phyloP scores from a whole-genome alignment of 2,113 vertebrate species.

The Panthera uncia region DNA sequence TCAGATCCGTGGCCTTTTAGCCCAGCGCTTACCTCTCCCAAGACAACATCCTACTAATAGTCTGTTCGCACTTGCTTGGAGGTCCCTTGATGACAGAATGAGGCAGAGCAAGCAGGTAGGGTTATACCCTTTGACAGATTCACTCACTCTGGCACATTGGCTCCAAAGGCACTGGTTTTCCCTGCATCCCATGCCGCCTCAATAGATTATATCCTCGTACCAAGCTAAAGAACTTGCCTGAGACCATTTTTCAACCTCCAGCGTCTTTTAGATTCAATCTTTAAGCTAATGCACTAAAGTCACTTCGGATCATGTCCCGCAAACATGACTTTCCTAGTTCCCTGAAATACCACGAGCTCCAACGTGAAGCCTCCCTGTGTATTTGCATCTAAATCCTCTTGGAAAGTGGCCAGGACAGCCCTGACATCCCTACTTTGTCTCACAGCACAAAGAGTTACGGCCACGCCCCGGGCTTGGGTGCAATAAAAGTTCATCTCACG shows the following conservation, averaged over 20 bases:
- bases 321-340: neutral
- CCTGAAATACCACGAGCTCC: neutral
- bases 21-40: neutral
- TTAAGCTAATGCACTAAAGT: neutral
- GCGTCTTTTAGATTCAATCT: neutral
- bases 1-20: neutral
- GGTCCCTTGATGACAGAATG: neutral
- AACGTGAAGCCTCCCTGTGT: neutral
- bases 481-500: neutral
- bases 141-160: neutral
- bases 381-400: neutral
- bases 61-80: rapidly evolving
- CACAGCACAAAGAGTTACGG: neutral
- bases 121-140: neutral
- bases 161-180: neutral
- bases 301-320: neutral
- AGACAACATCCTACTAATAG: neutral
- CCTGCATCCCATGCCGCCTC: neutral
- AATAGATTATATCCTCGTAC: neutral
- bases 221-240: neutral
- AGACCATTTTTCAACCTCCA: neutral
- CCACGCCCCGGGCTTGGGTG: neutral
- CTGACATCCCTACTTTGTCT: neutral
- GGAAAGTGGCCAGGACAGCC: neutral
- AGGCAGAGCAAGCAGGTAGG: rapidly evolving